Evolutionary conservation across 2,113 vertebrate genomes (phyloP), one percentile per base, ranked within the genome.

Genomic region (Planiliza haematocheilus): DNA sequence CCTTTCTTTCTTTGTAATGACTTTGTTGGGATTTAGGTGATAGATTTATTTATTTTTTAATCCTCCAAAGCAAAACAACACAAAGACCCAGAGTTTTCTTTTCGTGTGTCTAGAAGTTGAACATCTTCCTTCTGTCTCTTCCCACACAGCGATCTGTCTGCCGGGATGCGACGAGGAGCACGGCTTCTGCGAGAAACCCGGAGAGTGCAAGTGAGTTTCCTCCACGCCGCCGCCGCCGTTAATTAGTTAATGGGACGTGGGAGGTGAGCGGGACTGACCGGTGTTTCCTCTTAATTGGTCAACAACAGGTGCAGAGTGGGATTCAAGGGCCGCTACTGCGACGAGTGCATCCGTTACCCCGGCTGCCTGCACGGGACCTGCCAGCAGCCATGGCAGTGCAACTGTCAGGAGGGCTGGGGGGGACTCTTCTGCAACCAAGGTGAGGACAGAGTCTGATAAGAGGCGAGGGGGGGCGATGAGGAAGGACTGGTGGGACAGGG

Each of bases 391-490:
- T 99, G 97, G 97, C 97, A 99, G 71, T 99, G 97, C 89, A 99
- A 96, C 91, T 99, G 97, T 81, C 97, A 98, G 91, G 97, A 99
- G 91, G 97, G 97, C 85, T 99, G 97, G 97, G 97, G 97, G 3
- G 97, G 97, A 24, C 97, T 99, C 70, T 99, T 99, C 94, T 99
- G 97, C 91, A 99, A 99, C 89, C 97, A 99, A 93, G 97, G 97
- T 99, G 89, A 95, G 96, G 48, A 76, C 30, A 30, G 21, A 41
- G 4, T 14, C 38, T 11, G 24, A 21, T 4, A 38, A n/a, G 18
- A 18, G 5, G 0, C 10, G 1, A 1, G 21, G 20, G 21, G 14
- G 12, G 34, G 10, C 20, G 52, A 37, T 41, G 36, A 36, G 17
- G 34, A 21, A 3, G n/a, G 20, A 2, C 0, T n/a, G 50, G 24